Evolutionary conservation across 1,140 invertebrate species (phyloP).

Genomic region (Drosophila asahinai): DNA sequence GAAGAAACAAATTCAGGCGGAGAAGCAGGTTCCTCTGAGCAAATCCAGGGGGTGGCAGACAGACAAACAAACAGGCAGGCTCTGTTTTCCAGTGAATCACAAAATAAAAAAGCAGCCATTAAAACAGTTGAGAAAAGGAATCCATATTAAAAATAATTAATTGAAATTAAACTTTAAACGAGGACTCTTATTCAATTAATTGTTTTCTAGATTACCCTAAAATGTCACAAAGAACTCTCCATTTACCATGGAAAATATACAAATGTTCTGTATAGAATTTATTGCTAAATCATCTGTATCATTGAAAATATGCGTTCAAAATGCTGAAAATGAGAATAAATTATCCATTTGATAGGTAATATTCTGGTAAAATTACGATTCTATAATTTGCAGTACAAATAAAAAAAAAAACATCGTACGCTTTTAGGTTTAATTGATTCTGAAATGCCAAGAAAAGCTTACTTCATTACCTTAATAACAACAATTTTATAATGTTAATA

Average conservation of each 20-base stretch:
- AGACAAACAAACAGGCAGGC: constrained; percentile 34
- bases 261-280: too few relatives aligned
- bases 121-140: neutral
- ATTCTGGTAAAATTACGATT: neutral
- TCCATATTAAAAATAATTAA: neutral
- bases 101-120: constrained; percentile 3
- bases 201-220: neutral
- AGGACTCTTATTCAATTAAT: neutral
- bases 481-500: neutral
- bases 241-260: neutral
- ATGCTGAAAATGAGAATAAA: neutral
- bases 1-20: neutral
- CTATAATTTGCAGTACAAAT: neutral
- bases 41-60: constrained; percentile 17
- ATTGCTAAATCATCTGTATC: neutral
- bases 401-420: neutral
- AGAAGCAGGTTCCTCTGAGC: neutral
- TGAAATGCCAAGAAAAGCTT: neutral
- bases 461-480: neutral
- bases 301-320: too few relatives aligned
- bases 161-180: neutral
- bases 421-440: neutral
- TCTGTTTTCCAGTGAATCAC: constrained; percentile 20
- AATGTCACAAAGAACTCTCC: neutral
- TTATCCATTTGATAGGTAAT: too few relatives aligned